Evolutionary conservation across 1,140 invertebrate genomes (phyloP), one percentile per base, ranked within the genome.

Genomic region (Zaprionus tsacasi): DNA sequence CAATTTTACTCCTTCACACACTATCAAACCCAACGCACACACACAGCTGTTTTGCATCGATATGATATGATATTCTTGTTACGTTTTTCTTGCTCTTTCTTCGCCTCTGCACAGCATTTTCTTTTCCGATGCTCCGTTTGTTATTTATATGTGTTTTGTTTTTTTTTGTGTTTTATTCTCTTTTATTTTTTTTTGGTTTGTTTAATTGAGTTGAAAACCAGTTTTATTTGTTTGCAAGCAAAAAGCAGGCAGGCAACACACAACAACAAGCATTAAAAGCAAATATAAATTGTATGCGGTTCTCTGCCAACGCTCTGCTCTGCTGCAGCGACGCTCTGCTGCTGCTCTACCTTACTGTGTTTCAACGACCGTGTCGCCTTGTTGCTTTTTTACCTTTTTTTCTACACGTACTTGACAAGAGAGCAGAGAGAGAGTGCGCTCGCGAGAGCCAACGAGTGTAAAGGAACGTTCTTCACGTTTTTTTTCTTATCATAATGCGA

Each of bases 151-250:
- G 59, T 79, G 27, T 70, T 69, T 70, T 66, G 1, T 21, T 21
- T 21, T 21, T 21, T 21, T 21, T 21, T 21, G 21, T 21, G 1
- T 21, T 70, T 81, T 70, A 81, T 50, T 59, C 12, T 71, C 55
- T 70, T 67, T 56, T 68, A 82, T 82, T 70, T 52, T 60, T 68
- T 82, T 82, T 70, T 58, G 63, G 58, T 86, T 82, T 86, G 76
- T 79, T 86, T 86, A 86, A 86, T 86, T 86, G 82, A 82, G 76
- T 79, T 66, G 82, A 87, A 86, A 86, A 86, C 82, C 82, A 82
- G 82, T 86, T 86, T 86, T 86, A 86, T 86, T 86, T 86, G 82
- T 79, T 87, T 87, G 82, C 69, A 79, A 81, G 71, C 82, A 86
- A 75, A 76, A 65, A 76, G 70, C 70, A 75, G n/a, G 63, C 74